These are phyloP conservation scores for Oryzias curvinotus DNA, from an alignment of 2,113 vertebrate species.

Conservation along the genomic window DNA sequence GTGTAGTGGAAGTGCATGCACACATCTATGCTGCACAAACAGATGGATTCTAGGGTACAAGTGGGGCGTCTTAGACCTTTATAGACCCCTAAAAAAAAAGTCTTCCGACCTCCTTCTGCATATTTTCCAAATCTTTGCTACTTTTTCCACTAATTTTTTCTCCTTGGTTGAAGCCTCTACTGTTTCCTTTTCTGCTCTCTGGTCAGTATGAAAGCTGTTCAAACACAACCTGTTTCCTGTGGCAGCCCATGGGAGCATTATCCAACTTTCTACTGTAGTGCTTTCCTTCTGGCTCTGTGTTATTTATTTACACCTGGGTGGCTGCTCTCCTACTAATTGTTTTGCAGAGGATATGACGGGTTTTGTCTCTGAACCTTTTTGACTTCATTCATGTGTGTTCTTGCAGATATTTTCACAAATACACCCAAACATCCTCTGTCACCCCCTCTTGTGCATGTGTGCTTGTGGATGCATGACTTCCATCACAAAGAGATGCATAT, in stretches of 20 bases:
- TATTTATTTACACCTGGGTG: slow-evolving; percentile 64
- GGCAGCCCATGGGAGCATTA: slow-evolving; percentile 45
- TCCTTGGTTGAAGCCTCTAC: slow-evolving; percentile 28
- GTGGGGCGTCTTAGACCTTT: slow-evolving; percentile 18
- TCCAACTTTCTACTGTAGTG: slow-evolving; percentile 47
- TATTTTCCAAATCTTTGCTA: slow-evolving; percentile 26
- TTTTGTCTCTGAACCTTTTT: slow-evolving; percentile 35
- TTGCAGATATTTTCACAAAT: slow-evolving; percentile 39
- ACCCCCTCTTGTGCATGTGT: slow-evolving; percentile 10
- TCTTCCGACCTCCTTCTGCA: slow-evolving; percentile 18
- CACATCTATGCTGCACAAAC: slow-evolving; percentile 17
- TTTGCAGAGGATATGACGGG: slow-evolving; percentile 58
- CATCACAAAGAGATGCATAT: too few relatives aligned
- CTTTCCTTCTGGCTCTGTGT: slow-evolving; percentile 38
- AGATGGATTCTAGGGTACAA: slow-evolving; percentile 8
- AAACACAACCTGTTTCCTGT: slow-evolving; percentile 73
- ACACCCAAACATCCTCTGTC: slow-evolving; percentile 29
- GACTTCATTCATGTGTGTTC: slow-evolving; percentile 55
- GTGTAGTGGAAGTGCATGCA: slow-evolving; percentile 32
- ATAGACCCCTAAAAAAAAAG: background rate
- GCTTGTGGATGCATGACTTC: too few relatives aligned
- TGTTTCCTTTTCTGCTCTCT: slow-evolving; percentile 31
- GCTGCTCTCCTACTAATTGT: slow-evolving; percentile 53
- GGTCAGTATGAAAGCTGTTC: slow-evolving; percentile 60
- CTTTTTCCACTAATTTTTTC: slow-evolving; percentile 4